These are phyloP conservation scores for Melierax canorus DNA, from an alignment of 2,113 vertebrate genomes.

Conservation along the genomic window DNA sequence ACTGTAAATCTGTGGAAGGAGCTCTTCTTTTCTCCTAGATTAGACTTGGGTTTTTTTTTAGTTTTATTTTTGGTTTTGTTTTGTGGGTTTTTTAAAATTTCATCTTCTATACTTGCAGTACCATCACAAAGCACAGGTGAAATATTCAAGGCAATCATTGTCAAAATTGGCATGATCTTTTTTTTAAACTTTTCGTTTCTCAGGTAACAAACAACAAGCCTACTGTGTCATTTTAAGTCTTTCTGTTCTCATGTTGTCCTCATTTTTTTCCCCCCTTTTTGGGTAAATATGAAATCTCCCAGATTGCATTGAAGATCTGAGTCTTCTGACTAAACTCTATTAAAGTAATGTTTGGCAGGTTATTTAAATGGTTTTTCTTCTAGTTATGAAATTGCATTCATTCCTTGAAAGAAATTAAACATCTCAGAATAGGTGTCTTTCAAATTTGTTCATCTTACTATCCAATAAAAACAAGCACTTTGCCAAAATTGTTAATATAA, in stretches of 20 bases:
- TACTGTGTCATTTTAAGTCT: not conserved
- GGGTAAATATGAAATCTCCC: not conserved
- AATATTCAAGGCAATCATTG: not conserved
- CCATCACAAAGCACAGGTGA: not conserved
- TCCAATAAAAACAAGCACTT: not conserved
- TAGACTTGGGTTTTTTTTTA: rapidly evolving
- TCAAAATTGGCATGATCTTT: not conserved
- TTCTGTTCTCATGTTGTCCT: not conserved
- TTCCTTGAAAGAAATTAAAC: not conserved
- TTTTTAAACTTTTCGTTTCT: not conserved
- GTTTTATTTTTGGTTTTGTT: not conserved
- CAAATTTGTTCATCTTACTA: not conserved
- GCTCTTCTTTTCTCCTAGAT: not conserved
- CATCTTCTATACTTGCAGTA: not conserved
- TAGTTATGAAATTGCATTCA: not conserved
- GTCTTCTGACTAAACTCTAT: not conserved
- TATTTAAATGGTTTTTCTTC: not conserved
- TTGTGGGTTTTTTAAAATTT: not conserved
- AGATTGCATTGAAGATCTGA: not conserved
- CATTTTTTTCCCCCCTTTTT: not conserved
- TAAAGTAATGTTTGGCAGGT: not conserved
- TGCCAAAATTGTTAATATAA: not conserved
- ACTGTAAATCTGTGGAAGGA: not conserved
- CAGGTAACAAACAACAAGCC: not conserved
- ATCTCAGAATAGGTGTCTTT: not conserved